These are phyloP conservation scores for Macquaria ambigua DNA, from an alignment of 2,113 vertebrate genomes.

Conservation along the genomic window DNA sequence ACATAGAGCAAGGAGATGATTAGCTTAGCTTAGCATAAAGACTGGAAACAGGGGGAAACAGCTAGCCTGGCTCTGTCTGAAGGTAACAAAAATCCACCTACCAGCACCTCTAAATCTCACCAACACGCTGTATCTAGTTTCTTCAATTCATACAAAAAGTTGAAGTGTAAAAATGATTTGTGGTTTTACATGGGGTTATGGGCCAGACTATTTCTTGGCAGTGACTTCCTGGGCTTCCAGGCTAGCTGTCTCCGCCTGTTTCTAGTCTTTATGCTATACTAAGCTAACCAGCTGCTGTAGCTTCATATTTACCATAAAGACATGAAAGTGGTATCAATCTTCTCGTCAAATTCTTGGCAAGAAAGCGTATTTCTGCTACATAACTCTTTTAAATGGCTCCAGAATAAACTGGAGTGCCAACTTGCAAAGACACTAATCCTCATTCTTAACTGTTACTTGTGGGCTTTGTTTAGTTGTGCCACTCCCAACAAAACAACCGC, in stretches of 20 bases:
- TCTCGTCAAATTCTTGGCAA: neutral
- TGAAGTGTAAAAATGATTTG: neutral
- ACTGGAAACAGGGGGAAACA: neutral
- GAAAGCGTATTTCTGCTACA: neutral
- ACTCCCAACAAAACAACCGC: conserved; percentile 34
- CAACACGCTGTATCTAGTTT: too few species aligned
- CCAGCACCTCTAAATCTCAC: neutral
- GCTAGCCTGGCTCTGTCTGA: neutral
- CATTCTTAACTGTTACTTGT: conserved; percentile 15
- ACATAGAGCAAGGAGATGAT: neutral
- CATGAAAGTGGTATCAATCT: neutral
- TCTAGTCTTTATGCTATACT: neutral
- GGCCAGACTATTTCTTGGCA: neutral
- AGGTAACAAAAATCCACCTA: neutral
- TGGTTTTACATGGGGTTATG: neutral
- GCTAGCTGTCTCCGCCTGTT: neutral
- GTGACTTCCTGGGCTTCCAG: neutral
- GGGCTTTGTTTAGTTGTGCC: conserved; percentile 31
- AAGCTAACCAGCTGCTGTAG: neutral
- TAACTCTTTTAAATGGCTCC: neutral
- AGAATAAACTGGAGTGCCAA: neutral
- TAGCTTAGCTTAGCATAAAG: neutral
- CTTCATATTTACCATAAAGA: neutral
- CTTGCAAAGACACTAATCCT: neutral
- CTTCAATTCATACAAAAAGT: neutral